Conservation (phyloP, 2,797 vertebrate species). For the Sparus aurata region DNA sequence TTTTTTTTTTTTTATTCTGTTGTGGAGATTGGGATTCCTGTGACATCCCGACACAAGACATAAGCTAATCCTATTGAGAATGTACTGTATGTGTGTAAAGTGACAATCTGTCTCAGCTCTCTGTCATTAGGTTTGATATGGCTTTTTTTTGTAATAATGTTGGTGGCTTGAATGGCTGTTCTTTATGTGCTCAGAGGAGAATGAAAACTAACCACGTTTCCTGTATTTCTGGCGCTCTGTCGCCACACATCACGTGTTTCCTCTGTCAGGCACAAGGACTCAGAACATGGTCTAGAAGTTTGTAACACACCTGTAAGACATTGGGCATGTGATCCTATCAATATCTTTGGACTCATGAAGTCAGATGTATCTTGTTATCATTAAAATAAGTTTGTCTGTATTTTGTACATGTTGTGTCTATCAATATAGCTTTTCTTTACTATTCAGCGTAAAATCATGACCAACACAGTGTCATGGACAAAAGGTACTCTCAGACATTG, state of each 20-base stretch:
- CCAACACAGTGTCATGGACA: background rate
- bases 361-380: constrained; percentile 81
- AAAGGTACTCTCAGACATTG: constrained; percentile 17
- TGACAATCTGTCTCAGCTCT: constrained; percentile 79
- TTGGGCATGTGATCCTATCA: constrained; percentile 63
- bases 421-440: constrained; percentile 25
- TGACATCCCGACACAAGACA: constrained; percentile 76
- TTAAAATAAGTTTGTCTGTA: constrained; percentile 82
- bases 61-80: constrained; percentile 84
- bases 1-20: constrained; percentile 67
- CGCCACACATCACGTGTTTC: constrained; percentile 46
- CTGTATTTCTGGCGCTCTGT: constrained; percentile 65
- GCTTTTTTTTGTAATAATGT: constrained; percentile 76
- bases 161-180: constrained; percentile 77
- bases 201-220: constrained; percentile 74
- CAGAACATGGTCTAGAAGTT: constrained; percentile 64
- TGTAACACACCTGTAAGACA: constrained; percentile 74
- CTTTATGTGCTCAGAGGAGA: constrained; percentile 72
- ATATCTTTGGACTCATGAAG: constrained; percentile 73
- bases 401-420: constrained; percentile 71
- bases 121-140: constrained; percentile 75
- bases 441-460: background rate
- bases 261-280: constrained; percentile 68
- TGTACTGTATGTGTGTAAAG: constrained; percentile 85
- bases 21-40: constrained; percentile 79